phyloP scores from a whole-genome alignment of 2,113 vertebrate species.

The Rafetus swinhoei region DNA sequence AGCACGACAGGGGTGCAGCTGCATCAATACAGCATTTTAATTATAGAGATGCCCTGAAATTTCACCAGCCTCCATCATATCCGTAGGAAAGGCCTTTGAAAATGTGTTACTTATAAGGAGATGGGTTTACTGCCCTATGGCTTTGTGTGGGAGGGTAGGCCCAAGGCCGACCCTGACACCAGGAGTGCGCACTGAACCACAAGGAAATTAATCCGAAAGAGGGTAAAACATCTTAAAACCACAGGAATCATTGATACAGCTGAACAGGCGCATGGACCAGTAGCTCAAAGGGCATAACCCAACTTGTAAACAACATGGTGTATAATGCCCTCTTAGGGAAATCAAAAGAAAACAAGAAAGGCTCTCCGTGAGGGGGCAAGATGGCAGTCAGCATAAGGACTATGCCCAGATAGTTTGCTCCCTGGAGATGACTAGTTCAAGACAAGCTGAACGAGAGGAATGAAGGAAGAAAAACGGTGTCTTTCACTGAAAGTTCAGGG shows the following conservation, averaged over 20 bases:
- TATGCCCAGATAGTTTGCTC: neutral
- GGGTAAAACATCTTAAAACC: neutral
- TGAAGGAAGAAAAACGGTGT: neutral
- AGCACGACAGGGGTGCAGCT: no score
- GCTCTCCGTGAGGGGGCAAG: neutral
- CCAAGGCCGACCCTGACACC: neutral
- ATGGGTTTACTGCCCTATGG: neutral
- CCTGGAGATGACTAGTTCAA: neutral
- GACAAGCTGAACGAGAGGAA: neutral
- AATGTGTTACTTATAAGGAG: no score
- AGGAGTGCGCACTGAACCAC: neutral
- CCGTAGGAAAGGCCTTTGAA: no score
- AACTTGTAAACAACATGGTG: neutral
- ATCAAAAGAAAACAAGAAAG: neutral
- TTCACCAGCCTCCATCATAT: no score
- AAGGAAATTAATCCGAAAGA: rapidly evolving
- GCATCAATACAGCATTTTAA: no score
- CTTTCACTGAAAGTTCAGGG: neutral
- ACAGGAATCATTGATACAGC: neutral
- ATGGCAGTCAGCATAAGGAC: rapidly evolving
- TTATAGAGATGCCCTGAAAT: no score
- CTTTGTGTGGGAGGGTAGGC: neutral
- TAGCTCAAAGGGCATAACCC: neutral
- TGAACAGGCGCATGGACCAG: neutral
- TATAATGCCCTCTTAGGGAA: rapidly evolving